phyloP scores from a whole-genome alignment of 23 tunicate species.

The Halocynthia roretzi region DNA sequence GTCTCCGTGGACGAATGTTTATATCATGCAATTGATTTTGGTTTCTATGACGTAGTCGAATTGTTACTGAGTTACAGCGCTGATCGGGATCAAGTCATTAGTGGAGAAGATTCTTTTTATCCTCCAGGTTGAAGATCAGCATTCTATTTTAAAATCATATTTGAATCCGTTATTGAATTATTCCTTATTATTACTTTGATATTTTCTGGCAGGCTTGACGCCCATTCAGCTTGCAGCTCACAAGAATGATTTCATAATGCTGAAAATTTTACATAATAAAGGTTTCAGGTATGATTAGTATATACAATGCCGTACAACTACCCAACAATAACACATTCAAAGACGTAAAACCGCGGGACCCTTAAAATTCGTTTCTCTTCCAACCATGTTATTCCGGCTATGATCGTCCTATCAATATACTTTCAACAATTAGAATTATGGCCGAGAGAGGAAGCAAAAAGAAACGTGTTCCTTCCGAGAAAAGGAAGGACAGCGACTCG shows the following conservation, averaged over 20 bases:
- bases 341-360: too few relatives aligned
- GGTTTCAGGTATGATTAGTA: slow-evolving; percentile 28
- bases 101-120: slow-evolving; percentile 57
- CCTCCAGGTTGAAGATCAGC: slow-evolving; percentile 32
- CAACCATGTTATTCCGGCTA: too few relatives aligned
- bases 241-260: slow-evolving; percentile 77
- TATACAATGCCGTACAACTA: too few relatives aligned
- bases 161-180: background rate
- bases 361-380: too few relatives aligned
- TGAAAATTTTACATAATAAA: slow-evolving; percentile 46
- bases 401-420: too few relatives aligned
- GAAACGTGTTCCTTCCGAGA: too few relatives aligned
- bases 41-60: slow-evolving; percentile 55
- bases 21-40: slow-evolving; percentile 64
- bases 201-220: slow-evolving; percentile 38
- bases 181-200: background rate
- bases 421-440: too few relatives aligned
- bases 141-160: background rate
- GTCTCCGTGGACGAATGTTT: slow-evolving; percentile 54
- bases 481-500: too few relatives aligned
- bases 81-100: slow-evolving; percentile 26
- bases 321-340: too few relatives aligned
- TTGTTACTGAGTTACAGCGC: slow-evolving; percentile 39
- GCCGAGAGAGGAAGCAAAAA: too few relatives aligned
- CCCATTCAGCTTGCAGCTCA: slow-evolving; percentile 71